Percentiles rank a stretch among this genome's conserved stretches.
These are phyloP conservation scores for Drosophila mojavensis DNA, from an alignment of 1,140 invertebrate genomes.

Conservation along the genomic window DNA sequence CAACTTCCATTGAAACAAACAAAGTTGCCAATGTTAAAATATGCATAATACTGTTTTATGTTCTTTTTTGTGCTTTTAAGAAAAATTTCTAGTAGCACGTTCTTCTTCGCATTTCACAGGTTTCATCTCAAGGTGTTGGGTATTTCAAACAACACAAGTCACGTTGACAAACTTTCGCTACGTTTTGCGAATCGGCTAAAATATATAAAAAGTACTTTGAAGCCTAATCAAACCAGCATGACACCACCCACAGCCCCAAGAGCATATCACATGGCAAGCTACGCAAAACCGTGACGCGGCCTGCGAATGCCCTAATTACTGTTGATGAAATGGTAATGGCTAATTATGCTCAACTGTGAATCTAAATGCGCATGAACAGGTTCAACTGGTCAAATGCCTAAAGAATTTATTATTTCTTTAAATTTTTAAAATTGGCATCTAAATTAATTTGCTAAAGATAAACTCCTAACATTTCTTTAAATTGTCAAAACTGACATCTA, in stretches of 20 bases:
- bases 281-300: conserved; percentile 11
- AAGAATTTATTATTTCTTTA: conserved; percentile 15
- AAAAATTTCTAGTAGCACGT: conserved; percentile 10
- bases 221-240: neutral
- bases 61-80: neutral
- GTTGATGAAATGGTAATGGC: conserved; percentile 78
- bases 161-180: conserved; percentile 52
- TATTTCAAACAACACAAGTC: conserved; percentile 63
- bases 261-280: conserved; percentile 24
- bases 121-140: conserved; percentile 56
- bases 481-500: too few relatives aligned
- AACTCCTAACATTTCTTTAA: too few relatives aligned
- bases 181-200: conserved; percentile 26
- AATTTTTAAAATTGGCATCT: neutral
- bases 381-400: conserved; percentile 20
- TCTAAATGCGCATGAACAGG: conserved; percentile 3
- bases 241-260: neutral
- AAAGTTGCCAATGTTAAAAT: conserved; percentile 63
- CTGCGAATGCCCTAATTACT: conserved; percentile 54
- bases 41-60: conserved; percentile 42
- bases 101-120: conserved; percentile 20
- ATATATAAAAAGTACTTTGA: conserved; percentile 42
- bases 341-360: conserved; percentile 65
- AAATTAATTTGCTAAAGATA: neutral
- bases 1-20: conserved; percentile 61